Percentiles rank a stretch among this genome's conserved stretches.
phyloP scores from a whole-genome alignment of 2,113 vertebrate species.

The Ammodytes dubius region DNA sequence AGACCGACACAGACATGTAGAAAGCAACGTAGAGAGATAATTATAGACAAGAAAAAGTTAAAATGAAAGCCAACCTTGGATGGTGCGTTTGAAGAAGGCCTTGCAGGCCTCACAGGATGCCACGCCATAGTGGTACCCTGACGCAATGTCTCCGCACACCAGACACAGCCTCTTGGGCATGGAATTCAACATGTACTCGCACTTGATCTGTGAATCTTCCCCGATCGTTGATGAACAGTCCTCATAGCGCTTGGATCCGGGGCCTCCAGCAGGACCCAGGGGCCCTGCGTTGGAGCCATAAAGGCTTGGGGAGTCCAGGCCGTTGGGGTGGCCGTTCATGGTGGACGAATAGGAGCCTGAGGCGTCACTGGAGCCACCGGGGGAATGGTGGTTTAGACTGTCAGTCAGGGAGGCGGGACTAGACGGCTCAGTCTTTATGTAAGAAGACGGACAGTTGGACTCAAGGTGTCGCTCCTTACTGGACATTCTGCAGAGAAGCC shows the following conservation, averaged over 20 bases:
- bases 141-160: constrained; percentile 98
- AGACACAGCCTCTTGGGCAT: constrained; percentile 99
- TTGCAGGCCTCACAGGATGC: constrained; percentile 99
- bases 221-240: constrained; percentile 98
- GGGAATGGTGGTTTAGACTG: constrained; percentile 99
- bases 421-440: constrained; percentile 99
- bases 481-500: constrained; percentile 99
- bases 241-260: constrained; percentile 94
- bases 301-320: constrained; percentile 97
- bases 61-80: constrained; percentile 94
- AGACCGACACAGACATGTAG: not conserved
- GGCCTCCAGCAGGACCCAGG: constrained; percentile 91
- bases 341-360: constrained; percentile 99
- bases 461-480: constrained; percentile 99
- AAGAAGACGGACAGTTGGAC: constrained; percentile 98
- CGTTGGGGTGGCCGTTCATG: constrained; percentile 99
- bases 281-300: constrained; percentile 91
- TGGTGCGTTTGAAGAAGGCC: constrained; percentile 99
- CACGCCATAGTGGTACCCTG: constrained; percentile 99
- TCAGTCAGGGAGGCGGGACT: constrained; percentile 99
- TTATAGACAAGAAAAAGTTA: constrained; percentile 19
- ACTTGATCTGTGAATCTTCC: constrained; percentile 99
- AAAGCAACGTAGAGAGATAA: not conserved
- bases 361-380: constrained; percentile 98
- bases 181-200: constrained; percentile 99